A percentile compares a stretch with the other conserved stretches of the same genome.
These are phyloP conservation scores for Nannoperca australis DNA, from an alignment of 2,797 vertebrate genomes.

Conservation along the genomic window DNA sequence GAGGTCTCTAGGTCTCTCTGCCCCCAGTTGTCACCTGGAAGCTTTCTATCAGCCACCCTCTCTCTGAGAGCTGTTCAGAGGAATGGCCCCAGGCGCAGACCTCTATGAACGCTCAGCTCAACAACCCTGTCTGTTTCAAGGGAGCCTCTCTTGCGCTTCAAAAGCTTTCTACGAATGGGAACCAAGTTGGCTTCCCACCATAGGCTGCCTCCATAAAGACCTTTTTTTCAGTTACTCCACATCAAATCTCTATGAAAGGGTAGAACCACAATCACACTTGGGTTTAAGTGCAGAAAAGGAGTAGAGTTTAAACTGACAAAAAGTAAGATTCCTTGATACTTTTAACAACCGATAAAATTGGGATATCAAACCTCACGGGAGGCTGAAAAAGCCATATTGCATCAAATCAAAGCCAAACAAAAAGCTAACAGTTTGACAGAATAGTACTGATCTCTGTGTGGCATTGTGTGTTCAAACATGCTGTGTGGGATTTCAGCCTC, in stretches of 20 bases:
- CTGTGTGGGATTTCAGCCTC: constrained; percentile 17
- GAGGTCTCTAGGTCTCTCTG: constrained; percentile 30
- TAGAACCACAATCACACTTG: constrained; percentile 51
- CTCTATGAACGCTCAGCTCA: constrained; percentile 67
- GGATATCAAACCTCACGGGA: constrained; percentile 28
- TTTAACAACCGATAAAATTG: constrained; percentile 52
- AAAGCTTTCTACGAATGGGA: constrained; percentile 73
- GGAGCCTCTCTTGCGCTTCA: constrained; percentile 70
- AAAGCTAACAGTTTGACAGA: constrained; percentile 47
- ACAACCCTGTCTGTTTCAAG: constrained; percentile 73
- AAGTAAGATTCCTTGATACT: constrained; percentile 47
- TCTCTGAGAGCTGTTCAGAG: constrained; percentile 74
- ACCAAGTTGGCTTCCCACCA: constrained; percentile 72
- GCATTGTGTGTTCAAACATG: constrained; percentile 17
- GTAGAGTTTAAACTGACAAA: constrained; percentile 53
- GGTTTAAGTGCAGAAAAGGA: constrained; percentile 46
- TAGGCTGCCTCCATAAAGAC: constrained; percentile 63
- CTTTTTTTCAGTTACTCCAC: constrained; percentile 51
- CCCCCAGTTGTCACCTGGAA: constrained; percentile 74
- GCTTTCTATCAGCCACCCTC: constrained; percentile 63
- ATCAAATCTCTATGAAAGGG: constrained; percentile 71
- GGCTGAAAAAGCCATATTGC: constrained; percentile 5
- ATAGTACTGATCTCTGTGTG: constrained; percentile 32
- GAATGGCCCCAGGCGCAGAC: constrained; percentile 76
- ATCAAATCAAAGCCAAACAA: constrained; percentile 48